A percentile compares a stretch with the other conserved stretches of the same genome.
phyloP scores from a whole-genome alignment of 2,113 vertebrate species.

The Myodes glareolus region DNA sequence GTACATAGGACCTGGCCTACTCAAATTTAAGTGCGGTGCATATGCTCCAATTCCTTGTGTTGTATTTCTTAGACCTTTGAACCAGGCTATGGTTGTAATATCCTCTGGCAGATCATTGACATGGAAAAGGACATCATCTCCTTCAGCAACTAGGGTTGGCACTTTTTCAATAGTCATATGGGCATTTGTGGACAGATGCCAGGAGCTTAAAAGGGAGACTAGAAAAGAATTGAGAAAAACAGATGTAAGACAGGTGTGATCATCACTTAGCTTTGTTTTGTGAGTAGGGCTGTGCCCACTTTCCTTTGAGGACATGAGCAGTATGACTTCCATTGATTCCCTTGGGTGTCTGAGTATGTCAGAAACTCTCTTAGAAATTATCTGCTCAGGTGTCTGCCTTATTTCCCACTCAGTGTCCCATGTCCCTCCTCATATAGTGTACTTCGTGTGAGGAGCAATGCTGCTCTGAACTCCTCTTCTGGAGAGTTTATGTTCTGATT shows the following conservation, averaged over 20 bases:
- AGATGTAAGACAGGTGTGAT: too few species aligned
- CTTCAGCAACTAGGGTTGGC: fast-evolving
- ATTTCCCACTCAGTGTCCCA: not conserved
- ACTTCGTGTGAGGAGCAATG: not conserved
- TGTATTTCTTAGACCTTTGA: fast-evolving
- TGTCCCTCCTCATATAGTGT: not conserved
- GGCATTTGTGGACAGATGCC: not conserved
- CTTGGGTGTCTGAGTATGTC: not conserved
- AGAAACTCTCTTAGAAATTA: too few species aligned
- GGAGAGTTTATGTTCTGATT: too few species aligned
- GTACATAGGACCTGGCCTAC: fast-evolving
- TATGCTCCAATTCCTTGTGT: fast-evolving
- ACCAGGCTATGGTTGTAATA: fast-evolving
- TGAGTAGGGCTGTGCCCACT: too few species aligned
- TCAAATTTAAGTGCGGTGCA: fast-evolving
- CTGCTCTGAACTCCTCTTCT: not conserved
- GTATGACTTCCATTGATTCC: too few species aligned
- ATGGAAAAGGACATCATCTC: not conserved
- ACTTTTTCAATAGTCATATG: not conserved
- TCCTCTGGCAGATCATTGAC: not conserved
- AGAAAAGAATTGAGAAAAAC: not conserved
- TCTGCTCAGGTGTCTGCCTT: not conserved
- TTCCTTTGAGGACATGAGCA: too few species aligned
- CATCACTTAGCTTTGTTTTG: too few species aligned
- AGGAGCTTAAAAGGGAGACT: not conserved